phyloP scores from a whole-genome alignment of 2,797 vertebrate genomes.

The Phrynocephalus vlangalii region DNA sequence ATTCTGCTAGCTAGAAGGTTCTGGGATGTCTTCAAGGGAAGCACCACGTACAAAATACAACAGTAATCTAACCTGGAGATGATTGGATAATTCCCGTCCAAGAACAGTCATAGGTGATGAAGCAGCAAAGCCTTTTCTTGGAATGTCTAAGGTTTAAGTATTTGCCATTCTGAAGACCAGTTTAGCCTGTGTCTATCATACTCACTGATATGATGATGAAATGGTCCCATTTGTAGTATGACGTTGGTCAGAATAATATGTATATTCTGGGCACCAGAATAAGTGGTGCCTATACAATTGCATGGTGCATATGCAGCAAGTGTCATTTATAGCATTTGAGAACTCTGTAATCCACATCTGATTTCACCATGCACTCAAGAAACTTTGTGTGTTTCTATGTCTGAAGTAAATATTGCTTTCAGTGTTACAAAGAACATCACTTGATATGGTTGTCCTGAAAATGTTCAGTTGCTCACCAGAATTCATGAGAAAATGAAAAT shows the following conservation, averaged over 20 bases:
- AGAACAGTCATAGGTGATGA: neutral
- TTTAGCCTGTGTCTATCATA: too few species aligned
- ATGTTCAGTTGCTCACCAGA: neutral
- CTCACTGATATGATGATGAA: neutral
- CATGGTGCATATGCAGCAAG: too few species aligned
- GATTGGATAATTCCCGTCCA: neutral
- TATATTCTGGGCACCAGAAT: neutral
- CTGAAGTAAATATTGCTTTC: neutral
- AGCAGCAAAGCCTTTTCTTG: neutral
- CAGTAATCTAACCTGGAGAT: too few species aligned
- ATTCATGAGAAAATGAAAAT: neutral
- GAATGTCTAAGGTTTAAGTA: neutral
- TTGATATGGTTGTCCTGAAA: neutral
- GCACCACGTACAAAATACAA: neutral
- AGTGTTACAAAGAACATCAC: neutral
- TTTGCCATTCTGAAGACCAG: too few species aligned
- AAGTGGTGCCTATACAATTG: neutral
- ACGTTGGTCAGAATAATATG: neutral
- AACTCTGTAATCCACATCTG: neutral
- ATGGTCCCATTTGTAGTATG: neutral
- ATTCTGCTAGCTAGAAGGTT: neutral
- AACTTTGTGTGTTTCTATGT: neutral
- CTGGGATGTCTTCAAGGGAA: neutral
- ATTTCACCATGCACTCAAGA: neutral
- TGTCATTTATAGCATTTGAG: neutral